These are phyloP conservation scores for Megalonaias nervosa DNA, from an alignment of 1,140 invertebrate species.

Conservation along the genomic window DNA sequence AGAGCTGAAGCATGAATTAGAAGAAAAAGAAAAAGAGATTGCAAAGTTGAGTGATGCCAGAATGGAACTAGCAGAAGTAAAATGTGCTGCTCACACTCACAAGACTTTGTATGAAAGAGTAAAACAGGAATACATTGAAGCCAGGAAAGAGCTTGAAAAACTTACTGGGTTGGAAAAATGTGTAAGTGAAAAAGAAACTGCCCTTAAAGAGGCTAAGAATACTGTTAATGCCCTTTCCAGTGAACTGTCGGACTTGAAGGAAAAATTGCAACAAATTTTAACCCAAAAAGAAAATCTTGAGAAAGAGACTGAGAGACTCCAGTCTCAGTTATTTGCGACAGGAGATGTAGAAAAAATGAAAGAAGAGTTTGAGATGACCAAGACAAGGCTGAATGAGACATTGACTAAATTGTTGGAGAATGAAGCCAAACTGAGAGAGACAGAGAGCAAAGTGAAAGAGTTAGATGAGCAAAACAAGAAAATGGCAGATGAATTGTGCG, in stretches of 20 bases:
- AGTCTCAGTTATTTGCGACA: background rate
- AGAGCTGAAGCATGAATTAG: background rate
- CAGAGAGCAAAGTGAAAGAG: conserved; percentile 1
- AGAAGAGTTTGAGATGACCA: background rate
- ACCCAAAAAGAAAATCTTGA: too few relatives aligned
- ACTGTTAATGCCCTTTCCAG: background rate
- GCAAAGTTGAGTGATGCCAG: conserved; percentile 10
- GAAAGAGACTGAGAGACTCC: too few relatives aligned
- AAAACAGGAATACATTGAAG: conserved; percentile 18
- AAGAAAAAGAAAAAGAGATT: conserved; percentile 5
- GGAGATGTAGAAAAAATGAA: background rate
- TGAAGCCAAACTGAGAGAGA: conserved; percentile 3
- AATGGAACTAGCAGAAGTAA: conserved; percentile 2
- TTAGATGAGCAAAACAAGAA: conserved; percentile 14
- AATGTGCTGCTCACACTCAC: conserved; percentile 15
- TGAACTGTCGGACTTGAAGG: too few relatives aligned
- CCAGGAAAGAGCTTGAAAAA: conserved; percentile 15
- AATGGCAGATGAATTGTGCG: conserved; percentile 14
- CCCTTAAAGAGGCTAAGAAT: conserved; percentile 3
- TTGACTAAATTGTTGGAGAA: conserved; percentile 1
- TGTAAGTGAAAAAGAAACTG: conserved; percentile 1
- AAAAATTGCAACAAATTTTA: too few relatives aligned
- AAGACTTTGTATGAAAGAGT: conserved; percentile 13
- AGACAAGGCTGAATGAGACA: conserved; percentile 9
- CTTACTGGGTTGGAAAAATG: conserved; percentile 1